Percentiles rank a stretch among this genome's conserved stretches.
Conservation (phyloP, 2,888 invertebrate species). For the Synanthedon vespiformis region DNA sequence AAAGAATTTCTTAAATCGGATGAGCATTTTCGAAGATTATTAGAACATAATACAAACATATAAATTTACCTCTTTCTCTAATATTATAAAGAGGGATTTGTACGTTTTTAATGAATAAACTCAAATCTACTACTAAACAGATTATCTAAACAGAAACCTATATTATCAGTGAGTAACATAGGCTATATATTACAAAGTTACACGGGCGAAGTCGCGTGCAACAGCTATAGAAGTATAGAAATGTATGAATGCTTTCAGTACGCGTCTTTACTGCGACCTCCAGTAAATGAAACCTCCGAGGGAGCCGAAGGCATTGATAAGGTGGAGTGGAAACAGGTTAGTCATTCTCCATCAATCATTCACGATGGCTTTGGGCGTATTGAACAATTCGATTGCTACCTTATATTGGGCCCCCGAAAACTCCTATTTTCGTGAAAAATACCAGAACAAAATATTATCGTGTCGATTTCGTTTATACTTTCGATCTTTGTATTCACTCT, state of each 20-base stretch:
- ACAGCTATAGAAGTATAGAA: background rate
- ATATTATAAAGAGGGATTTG: too few species aligned
- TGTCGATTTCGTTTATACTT: background rate
- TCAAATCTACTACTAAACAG: too few species aligned
- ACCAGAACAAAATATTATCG: background rate
- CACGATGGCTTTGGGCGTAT: slow-evolving; percentile 15
- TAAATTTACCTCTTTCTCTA: too few species aligned
- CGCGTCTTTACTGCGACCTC: slow-evolving; percentile 86
- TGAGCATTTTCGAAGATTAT: too few species aligned
- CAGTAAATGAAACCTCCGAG: slow-evolving; percentile 76
- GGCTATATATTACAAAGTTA: too few species aligned
- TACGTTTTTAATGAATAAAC: too few species aligned
- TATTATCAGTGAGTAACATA: too few species aligned
- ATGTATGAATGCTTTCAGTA: slow-evolving; percentile 72
- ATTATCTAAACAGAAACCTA: too few species aligned
- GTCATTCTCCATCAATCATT: slow-evolving; percentile 22
- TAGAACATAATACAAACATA: too few species aligned
- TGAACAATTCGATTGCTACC: slow-evolving; percentile 10
- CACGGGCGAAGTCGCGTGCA: too few species aligned
- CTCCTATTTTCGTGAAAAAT: background rate
- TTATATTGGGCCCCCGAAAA: background rate
- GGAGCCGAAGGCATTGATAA: slow-evolving; percentile 80
- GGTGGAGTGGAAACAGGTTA: slow-evolving; percentile 92
- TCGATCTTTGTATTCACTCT: background rate
- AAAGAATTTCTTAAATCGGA: too few species aligned